Evolutionary conservation across 2,888 invertebrate genomes (phyloP).

Genomic region (Argyresthia albistria): DNA sequence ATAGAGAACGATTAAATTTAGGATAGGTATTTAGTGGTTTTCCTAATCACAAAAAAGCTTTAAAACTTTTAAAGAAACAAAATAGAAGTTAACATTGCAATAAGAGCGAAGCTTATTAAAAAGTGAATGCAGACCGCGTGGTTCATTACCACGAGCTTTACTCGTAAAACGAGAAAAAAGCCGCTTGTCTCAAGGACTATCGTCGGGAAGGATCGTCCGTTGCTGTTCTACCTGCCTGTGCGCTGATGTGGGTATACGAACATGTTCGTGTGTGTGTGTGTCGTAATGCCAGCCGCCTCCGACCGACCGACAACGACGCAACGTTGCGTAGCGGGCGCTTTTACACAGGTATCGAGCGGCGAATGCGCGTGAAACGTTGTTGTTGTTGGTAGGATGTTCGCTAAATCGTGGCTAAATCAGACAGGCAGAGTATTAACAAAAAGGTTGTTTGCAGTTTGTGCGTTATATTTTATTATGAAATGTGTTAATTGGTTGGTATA

Average conservation of each 20-base stretch:
- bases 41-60: too few species aligned
- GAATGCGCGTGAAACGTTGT: not conserved
- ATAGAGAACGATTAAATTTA: too few species aligned
- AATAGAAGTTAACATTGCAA: too few species aligned
- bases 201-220: conserved; percentile 1
- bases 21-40: too few species aligned
- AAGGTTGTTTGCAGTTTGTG: too few species aligned
- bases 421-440: too few species aligned
- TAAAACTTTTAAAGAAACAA: too few species aligned
- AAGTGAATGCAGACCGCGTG: not conserved
- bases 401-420: too few species aligned
- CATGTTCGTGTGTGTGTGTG: conserved; percentile 44
- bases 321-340: conserved; percentile 36
- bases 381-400: not conserved
- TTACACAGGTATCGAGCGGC: not conserved
- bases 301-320: conserved; percentile 27
- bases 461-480: too few species aligned
- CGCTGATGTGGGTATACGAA: conserved; percentile 11
- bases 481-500: too few species aligned
- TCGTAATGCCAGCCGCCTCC: conserved; percentile 38
- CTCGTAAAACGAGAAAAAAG: not conserved
- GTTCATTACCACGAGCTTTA: not conserved
- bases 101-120: too few species aligned
- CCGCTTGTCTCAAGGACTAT: conserved; percentile 3
- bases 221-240: not conserved